Conservation (phyloP, 30 jellyfish, hydroid and myxozoan species). For the Haliclystus octoradiatus region DNA sequence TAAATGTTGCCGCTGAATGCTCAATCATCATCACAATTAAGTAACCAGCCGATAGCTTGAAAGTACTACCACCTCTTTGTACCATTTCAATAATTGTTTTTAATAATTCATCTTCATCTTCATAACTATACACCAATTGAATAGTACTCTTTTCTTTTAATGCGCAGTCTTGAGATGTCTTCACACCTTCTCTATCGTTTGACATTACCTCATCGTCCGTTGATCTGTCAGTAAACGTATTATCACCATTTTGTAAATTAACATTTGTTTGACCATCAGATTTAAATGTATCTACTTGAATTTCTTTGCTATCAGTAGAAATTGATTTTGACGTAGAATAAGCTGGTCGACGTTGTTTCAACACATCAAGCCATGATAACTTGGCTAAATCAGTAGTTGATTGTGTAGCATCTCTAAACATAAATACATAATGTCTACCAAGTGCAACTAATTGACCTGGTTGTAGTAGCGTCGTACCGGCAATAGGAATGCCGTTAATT, state of each 20-base stretch:
- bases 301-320: background rate
- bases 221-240: background rate
- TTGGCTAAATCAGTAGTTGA: constrained; percentile 5
- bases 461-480: constrained; percentile 36
- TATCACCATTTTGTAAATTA: background rate
- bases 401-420: constrained; percentile 82
- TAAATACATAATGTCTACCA: constrained; percentile 60
- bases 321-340: background rate
- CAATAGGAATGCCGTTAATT: constrained; percentile 47
- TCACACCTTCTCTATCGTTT: background rate
- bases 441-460: constrained; percentile 74
- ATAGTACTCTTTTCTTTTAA: constrained; percentile 29
- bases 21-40: constrained; percentile 75
- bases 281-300: background rate
- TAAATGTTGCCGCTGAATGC: constrained; percentile 89
- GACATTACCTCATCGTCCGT: constrained; percentile 1
- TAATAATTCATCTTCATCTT: constrained; percentile 62
- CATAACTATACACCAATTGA: constrained; percentile 28
- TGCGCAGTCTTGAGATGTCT: background rate
- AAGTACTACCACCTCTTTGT: constrained; percentile 13
- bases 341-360: background rate
- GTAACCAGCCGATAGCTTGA: constrained; percentile 73
- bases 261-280: background rate
- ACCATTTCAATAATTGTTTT: constrained; percentile 43
- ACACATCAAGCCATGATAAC: constrained; percentile 54